These are phyloP conservation scores for Eretmocerus hayati DNA, from an alignment of 2,888 invertebrate species.

Conservation along the genomic window DNA sequence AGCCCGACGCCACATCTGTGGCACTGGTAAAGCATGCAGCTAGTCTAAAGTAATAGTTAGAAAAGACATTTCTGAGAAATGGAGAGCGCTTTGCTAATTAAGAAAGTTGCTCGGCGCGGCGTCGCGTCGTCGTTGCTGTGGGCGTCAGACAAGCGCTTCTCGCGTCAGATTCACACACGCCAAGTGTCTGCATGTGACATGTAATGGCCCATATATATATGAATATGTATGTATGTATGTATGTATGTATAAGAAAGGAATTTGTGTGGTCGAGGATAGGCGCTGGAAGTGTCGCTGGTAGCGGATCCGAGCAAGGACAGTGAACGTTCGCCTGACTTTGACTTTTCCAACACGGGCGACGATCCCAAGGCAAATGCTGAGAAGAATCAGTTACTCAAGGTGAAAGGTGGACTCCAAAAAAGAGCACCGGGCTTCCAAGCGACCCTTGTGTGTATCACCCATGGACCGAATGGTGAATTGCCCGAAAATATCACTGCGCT, in stretches of 20 bases:
- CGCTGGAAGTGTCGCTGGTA: slow-evolving; percentile 80
- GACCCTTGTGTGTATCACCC: slow-evolving; percentile 87
- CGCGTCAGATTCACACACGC: too few species aligned
- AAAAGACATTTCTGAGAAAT: too few species aligned
- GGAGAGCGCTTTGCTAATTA: slow-evolving; percentile 2
- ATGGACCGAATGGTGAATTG: slow-evolving; percentile 69
- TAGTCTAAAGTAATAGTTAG: too few species aligned
- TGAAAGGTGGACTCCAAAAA: slow-evolving; percentile 70
- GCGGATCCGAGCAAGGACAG: slow-evolving; percentile 72
- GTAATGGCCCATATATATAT: neutral
- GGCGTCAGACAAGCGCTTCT: neutral
- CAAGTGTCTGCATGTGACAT: too few species aligned
- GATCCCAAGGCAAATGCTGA: slow-evolving; percentile 47
- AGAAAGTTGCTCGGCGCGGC: slow-evolving; percentile 4
- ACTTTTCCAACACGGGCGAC: slow-evolving; percentile 55
- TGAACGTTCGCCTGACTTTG: slow-evolving; percentile 76
- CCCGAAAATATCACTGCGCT: slow-evolving; percentile 83
- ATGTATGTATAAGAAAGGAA: too few species aligned
- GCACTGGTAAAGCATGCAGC: too few species aligned
- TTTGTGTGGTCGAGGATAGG: too few species aligned
- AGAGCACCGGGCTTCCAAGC: slow-evolving; percentile 96
- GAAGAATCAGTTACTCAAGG: slow-evolving; percentile 54
- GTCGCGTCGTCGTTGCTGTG: neutral
- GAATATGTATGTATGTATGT: neutral
- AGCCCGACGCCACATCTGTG: too few species aligned